These are phyloP conservation scores for Drosophila cognata DNA, from an alignment of 2,888 invertebrate species.

Conservation along the genomic window DNA sequence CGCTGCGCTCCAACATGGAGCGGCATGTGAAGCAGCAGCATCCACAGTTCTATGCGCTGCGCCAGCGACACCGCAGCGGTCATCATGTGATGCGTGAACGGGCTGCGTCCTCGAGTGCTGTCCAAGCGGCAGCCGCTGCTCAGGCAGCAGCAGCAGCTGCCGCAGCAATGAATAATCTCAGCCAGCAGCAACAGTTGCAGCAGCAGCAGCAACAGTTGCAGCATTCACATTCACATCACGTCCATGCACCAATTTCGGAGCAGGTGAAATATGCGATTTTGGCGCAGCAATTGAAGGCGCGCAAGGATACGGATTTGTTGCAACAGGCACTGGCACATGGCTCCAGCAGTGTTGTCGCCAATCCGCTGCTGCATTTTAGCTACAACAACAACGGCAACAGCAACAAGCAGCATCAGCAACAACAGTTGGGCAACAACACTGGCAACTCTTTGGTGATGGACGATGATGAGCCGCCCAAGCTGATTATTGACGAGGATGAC, in stretches of 20 bases:
- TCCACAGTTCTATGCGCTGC: conserved; percentile 94
- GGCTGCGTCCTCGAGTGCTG: conserved; percentile 63
- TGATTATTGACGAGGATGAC: conserved; percentile 85
- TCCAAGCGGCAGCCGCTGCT: conserved; percentile 65
- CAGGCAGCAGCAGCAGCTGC: conserved; percentile 28
- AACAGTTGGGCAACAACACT: conserved; percentile 68
- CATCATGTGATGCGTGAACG: conserved; percentile 85
- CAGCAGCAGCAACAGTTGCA: conserved; percentile 53
- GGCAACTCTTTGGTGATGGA: conserved; percentile 80
- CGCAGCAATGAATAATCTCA: conserved; percentile 6
- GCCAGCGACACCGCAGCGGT: conserved; percentile 89
- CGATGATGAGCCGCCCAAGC: conserved; percentile 86
- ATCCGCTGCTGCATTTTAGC: conserved; percentile 61
- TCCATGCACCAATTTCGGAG: conserved; percentile 86
- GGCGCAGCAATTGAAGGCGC: conserved; percentile 91
- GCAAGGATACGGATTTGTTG: conserved; percentile 84
- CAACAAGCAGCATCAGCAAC: conserved; percentile 23
- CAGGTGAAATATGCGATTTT: conserved; percentile 91
- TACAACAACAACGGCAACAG: conserved; percentile 18
- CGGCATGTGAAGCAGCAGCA: conserved; percentile 97
- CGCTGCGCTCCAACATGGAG: conserved; percentile 97
- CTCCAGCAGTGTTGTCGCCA: conserved; percentile 76
- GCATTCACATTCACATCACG: conserved; percentile 43
- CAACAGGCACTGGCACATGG: conserved; percentile 84
- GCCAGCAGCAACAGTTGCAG: conserved; percentile 46